phyloP scores from a whole-genome alignment of 2,113 vertebrate species.

The Sapayoa aenigma region DNA sequence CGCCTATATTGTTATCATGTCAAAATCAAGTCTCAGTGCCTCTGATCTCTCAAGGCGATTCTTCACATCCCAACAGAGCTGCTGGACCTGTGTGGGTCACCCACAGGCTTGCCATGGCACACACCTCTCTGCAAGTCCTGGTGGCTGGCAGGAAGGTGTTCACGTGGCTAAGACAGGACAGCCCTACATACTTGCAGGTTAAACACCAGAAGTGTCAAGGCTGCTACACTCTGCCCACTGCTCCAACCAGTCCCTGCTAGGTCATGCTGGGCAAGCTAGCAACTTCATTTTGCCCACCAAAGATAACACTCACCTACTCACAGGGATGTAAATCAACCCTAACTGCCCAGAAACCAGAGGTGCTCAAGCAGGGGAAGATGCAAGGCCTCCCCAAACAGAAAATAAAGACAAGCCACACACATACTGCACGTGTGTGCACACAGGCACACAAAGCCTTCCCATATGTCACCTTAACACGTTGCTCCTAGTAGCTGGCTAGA shows the following conservation, averaged over 20 bases:
- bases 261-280: background rate
- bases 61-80: background rate
- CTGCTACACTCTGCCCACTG: background rate
- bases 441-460: background rate
- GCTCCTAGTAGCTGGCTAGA: background rate
- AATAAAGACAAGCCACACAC: background rate
- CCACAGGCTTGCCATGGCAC: background rate
- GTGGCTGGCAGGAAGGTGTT: background rate
- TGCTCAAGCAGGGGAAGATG: background rate
- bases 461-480: background rate
- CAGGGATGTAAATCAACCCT: background rate
- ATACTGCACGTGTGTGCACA: rapidly evolving
- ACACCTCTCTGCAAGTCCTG: background rate
- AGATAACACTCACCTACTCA: background rate
- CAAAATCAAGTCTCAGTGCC: background rate
- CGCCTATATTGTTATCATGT: background rate
- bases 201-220: background rate
- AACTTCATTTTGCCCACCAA: background rate
- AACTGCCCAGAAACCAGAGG: background rate
- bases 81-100: too few relatives aligned
- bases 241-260: background rate
- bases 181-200: background rate
- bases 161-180: rapidly evolving
- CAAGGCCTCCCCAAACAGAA: background rate
- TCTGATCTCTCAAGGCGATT: background rate